phyloP scores from a whole-genome alignment of 2,888 invertebrate genomes.

The Andrena marginata region DNA sequence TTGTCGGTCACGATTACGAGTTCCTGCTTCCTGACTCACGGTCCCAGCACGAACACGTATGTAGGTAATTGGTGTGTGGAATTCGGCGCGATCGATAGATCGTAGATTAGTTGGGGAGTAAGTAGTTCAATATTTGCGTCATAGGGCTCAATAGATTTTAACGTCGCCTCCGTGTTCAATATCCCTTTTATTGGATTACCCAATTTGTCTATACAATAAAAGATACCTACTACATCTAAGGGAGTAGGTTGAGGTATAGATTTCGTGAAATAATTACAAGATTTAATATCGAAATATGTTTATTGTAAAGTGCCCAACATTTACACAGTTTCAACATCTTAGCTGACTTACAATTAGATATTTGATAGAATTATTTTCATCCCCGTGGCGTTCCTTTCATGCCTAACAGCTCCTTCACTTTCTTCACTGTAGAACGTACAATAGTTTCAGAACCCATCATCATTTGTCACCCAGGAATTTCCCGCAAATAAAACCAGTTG shows the following conservation, averaged over 20 bases:
- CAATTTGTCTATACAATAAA: not conserved
- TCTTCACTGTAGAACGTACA: too few relatives aligned
- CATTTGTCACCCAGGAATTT: not conserved
- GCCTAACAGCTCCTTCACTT: too few relatives aligned
- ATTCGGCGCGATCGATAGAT: conserved; percentile 50
- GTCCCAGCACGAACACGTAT: conserved; percentile 23
- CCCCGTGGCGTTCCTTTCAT: too few relatives aligned
- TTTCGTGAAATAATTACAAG: too few relatives aligned
- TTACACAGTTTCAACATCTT: too few relatives aligned
- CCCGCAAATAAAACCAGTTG: not conserved
- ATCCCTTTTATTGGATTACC: not conserved
- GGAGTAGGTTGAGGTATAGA: too few relatives aligned
- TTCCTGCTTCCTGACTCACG: conserved; percentile 44
- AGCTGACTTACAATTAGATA: too few relatives aligned
- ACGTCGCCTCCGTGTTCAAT: not conserved
- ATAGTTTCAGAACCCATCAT: too few relatives aligned
- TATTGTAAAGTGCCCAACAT: too few relatives aligned
- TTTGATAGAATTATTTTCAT: too few relatives aligned
- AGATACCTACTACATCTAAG: too few relatives aligned
- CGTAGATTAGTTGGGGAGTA: conserved; percentile 3
- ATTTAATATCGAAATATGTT: too few relatives aligned
- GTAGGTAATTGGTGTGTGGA: conserved; percentile 42
- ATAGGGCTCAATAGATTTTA: not conserved
- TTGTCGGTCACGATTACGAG: conserved; percentile 41
- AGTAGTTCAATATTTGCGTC: conserved; percentile 27